Conservation (phyloP, 2,888 invertebrate species). For the Sussaba pulchella region DNA sequence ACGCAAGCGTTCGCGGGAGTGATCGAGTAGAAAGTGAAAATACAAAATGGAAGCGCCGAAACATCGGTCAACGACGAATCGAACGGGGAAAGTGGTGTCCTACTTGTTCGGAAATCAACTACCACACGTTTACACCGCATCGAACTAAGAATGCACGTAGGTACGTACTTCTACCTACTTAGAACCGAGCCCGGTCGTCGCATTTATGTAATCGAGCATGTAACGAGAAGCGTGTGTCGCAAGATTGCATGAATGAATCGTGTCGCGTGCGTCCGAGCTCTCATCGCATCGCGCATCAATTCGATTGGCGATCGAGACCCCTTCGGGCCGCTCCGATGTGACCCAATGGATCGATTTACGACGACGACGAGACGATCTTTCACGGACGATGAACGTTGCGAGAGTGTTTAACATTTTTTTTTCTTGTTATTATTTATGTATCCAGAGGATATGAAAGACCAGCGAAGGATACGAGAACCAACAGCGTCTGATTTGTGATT, state of each 20-base stretch:
- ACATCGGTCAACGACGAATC: constrained; percentile 53
- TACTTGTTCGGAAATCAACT: constrained; percentile 73
- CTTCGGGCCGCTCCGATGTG: background rate
- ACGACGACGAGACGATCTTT: constrained; percentile 13
- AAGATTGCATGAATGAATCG: constrained; percentile 81
- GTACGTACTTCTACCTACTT: constrained; percentile 63
- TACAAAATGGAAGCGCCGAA: constrained; percentile 34
- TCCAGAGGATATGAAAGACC: constrained; percentile 14
- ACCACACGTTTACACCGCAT: constrained; percentile 48
- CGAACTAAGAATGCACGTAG: constrained; percentile 65
- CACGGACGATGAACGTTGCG: background rate
- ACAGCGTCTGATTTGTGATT: too few species aligned
- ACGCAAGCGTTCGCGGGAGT: too few species aligned
- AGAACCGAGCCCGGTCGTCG: constrained; percentile 67
- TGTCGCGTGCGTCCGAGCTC: constrained; percentile 60
- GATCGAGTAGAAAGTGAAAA: background rate
- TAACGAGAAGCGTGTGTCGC: constrained; percentile 77
- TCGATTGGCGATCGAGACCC: constrained; percentile 13
- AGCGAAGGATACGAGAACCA: background rate
- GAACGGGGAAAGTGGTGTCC: constrained; percentile 80
- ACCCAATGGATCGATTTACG: constrained; percentile 26
- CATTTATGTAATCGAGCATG: constrained; percentile 80
- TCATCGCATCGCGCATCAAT: constrained; percentile 2
- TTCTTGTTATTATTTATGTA: background rate
- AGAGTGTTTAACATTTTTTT: background rate